Percentiles rank a stretch among this genome's conserved stretches.
phyloP scores from a whole-genome alignment of 1,140 invertebrate species.

The Pissodes strobi region DNA sequence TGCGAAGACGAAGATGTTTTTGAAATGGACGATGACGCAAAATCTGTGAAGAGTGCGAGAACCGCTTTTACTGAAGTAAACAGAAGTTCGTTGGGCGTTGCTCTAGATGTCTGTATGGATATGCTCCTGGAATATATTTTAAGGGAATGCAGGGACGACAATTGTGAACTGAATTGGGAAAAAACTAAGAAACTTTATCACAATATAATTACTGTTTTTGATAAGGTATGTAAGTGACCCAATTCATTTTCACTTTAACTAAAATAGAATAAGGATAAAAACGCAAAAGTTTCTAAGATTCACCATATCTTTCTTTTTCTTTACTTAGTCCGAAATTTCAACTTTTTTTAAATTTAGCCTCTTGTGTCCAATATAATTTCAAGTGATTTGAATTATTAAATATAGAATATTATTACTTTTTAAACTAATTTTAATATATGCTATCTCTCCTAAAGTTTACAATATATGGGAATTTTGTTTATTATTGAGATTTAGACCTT shows the following conservation, averaged over 20 bases:
- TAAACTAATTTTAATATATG: too few relatives aligned
- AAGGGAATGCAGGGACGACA: slow-evolving; percentile 55
- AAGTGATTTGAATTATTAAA: too few relatives aligned
- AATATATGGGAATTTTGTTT: too few relatives aligned
- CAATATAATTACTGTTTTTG: slow-evolving; percentile 68
- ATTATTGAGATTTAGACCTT: too few relatives aligned
- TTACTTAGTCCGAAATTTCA: too few relatives aligned
- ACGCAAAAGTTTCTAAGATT: too few relatives aligned
- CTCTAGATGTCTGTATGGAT: slow-evolving; percentile 69
- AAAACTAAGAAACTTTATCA: slow-evolving; percentile 57
- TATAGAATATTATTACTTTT: too few relatives aligned
- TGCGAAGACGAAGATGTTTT: slow-evolving; percentile 57
- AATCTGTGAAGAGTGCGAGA: slow-evolving; percentile 33
- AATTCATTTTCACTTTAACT: neutral
- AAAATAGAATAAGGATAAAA: neutral
- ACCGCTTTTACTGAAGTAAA: slow-evolving; percentile 48
- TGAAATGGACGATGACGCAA: slow-evolving; percentile 57
- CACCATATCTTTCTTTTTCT: too few relatives aligned
- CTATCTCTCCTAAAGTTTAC: too few relatives aligned
- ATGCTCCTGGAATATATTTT: slow-evolving; percentile 65
- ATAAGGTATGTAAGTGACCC: slow-evolving; percentile 55
- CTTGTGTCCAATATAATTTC: too few relatives aligned
- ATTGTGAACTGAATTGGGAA: slow-evolving; percentile 54
- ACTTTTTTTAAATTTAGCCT: too few relatives aligned
- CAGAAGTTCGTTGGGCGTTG: slow-evolving; percentile 59